Evolutionary conservation across 2,797 vertebrate species (phyloP).

Genomic region (Macrochelys suwanniensis): DNA sequence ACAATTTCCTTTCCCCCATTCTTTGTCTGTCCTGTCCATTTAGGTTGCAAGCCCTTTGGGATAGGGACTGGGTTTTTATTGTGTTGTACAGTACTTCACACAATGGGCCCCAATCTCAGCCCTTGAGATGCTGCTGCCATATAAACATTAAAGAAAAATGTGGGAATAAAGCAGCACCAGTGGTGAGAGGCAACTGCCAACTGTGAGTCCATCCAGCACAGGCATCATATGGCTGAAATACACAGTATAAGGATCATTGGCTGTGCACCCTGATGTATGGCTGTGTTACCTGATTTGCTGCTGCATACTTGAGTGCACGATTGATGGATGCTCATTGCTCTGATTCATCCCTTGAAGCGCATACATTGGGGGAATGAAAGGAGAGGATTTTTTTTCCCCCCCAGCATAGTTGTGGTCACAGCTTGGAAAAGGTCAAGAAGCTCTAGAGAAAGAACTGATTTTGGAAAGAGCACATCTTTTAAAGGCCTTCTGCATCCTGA

Average conservation of each 20-base stretch:
- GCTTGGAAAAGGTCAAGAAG: constrained; percentile 32
- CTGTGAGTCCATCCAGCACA: background rate
- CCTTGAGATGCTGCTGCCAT: background rate
- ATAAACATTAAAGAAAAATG: background rate
- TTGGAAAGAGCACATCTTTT: background rate
- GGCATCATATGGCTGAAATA: background rate
- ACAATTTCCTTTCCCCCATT: background rate
- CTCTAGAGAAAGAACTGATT: background rate
- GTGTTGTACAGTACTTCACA: background rate
- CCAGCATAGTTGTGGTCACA: background rate
- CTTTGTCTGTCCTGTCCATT: background rate
- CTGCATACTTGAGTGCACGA: constrained; percentile 24
- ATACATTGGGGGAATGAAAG: constrained; percentile 33
- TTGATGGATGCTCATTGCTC: constrained; percentile 12
- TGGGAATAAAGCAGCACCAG: accelerated
- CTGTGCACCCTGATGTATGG: background rate
- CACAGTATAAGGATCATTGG: background rate
- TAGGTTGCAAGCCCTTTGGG: background rate
- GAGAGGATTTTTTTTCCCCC: background rate
- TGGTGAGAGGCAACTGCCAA: background rate
- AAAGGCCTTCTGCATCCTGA: background rate
- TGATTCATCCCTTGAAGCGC: background rate
- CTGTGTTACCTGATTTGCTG: background rate
- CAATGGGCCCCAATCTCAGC: background rate
- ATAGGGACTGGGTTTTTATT: background rate